These are phyloP conservation scores for Amphipyra tragopoginis DNA, from an alignment of 2,888 invertebrate genomes.

Conservation along the genomic window DNA sequence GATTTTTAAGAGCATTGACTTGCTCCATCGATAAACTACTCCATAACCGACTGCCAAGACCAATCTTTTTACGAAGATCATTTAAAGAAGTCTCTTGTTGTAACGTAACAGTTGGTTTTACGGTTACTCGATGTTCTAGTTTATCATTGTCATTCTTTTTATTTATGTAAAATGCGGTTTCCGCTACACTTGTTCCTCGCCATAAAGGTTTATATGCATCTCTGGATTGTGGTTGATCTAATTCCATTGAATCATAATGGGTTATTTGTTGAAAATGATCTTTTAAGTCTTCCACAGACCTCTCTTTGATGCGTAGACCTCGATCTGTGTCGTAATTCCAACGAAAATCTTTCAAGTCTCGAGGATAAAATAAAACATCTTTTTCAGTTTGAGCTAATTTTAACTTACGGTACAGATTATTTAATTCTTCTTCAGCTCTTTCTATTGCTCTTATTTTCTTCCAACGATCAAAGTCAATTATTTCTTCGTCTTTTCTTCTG, in stretches of 20 bases:
- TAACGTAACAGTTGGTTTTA: conserved; percentile 72
- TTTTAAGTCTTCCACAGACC: conserved; percentile 96
- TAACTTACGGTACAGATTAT: conserved; percentile 93
- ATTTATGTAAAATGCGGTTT: conserved; percentile 93
- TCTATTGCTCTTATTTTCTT: conserved; percentile 94
- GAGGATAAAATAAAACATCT: conserved; percentile 95
- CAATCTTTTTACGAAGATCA: conserved; percentile 85
- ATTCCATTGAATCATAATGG: conserved; percentile 85
- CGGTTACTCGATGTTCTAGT: conserved; percentile 64
- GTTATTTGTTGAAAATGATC: conserved; percentile 93
- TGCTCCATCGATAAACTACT: conserved; percentile 96
- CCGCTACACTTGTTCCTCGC: conserved; percentile 95
- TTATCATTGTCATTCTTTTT: conserved; percentile 88
- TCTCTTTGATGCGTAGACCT: conserved; percentile 94
- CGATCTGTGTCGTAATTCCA: conserved; percentile 94
- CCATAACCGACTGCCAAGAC: conserved; percentile 94
- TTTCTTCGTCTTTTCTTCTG: conserved; percentile 93
- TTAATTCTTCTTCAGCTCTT: conserved; percentile 95
- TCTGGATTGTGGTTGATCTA: conserved; percentile 84
- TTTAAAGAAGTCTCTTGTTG: conserved; percentile 83
- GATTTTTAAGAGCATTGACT: conserved; percentile 94
- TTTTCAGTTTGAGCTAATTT: conserved; percentile 94
- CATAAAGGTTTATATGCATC: conserved; percentile 95
- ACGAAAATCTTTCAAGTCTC: conserved; percentile 92
- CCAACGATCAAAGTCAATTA: conserved; percentile 97